Percentiles rank a stretch among this genome's conserved stretches.
Conservation (phyloP, 2,888 invertebrate genomes). For the Brachycybe producta region DNA sequence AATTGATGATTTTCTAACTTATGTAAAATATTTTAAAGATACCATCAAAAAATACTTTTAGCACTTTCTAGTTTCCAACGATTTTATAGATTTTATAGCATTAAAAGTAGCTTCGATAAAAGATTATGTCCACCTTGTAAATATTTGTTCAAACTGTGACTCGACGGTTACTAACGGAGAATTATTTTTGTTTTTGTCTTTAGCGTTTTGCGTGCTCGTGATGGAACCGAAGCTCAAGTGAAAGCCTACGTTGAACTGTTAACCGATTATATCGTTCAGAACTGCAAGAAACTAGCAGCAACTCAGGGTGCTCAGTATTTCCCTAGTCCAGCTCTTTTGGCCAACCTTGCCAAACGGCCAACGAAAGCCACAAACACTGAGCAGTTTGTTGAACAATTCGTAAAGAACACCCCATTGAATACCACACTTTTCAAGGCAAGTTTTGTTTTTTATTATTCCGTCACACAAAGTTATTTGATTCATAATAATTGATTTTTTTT, state of each 20-base stretch:
- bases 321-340: slow-evolving; percentile 8
- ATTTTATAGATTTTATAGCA: too few species aligned
- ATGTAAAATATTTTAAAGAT: too few species aligned
- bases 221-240: slow-evolving; percentile 4
- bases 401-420: slow-evolving; percentile 6
- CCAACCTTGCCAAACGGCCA: slow-evolving; percentile 15
- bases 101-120: too few species aligned
- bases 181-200: neutral
- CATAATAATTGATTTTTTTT: too few species aligned
- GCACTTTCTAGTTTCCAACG: too few species aligned
- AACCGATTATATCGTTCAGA: slow-evolving; percentile 12
- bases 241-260: slow-evolving; percentile 14
- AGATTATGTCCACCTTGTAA: too few species aligned
- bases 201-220: slow-evolving; percentile 12
- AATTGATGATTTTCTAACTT: too few species aligned
- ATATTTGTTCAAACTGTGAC: too few species aligned
- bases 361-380: neutral
- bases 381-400: neutral
- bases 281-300: slow-evolving; percentile 2
- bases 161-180: too few species aligned
- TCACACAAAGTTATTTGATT: neutral
- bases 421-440: slow-evolving; percentile 13
- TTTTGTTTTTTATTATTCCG: too few species aligned
- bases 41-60: too few species aligned
- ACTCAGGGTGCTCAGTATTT: neutral